Percentiles rank a stretch among this genome's conserved stretches.
Evolutionary conservation across 2,797 vertebrate genomes (phyloP).

Genomic region (Prunella strophiata): DNA sequence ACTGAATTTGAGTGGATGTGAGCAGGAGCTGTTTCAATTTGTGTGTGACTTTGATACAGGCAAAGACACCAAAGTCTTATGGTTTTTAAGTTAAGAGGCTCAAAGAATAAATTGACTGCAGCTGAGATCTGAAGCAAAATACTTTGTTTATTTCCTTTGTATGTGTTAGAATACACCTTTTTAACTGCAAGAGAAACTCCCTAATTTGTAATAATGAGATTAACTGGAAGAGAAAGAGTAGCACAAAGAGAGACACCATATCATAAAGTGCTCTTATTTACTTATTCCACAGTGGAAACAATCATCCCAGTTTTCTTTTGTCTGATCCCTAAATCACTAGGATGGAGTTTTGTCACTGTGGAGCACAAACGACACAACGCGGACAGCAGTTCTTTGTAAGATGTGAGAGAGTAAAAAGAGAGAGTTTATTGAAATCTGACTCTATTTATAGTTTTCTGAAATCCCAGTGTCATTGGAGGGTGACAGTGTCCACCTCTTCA

Average conservation of each 20-base stretch:
- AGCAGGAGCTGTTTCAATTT: slow-evolving; percentile 8
- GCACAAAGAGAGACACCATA: neutral
- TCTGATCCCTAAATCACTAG: neutral
- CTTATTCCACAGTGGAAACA: neutral
- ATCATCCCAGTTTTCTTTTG: neutral
- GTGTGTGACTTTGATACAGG: slow-evolving; percentile 21
- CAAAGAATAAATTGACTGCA: slow-evolving; percentile 42
- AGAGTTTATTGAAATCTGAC: no score
- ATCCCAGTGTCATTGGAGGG: no score
- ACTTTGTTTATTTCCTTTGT: slow-evolving; percentile 46
- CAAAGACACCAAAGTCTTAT: neutral
- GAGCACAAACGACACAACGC: no score
- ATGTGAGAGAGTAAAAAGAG: no score
- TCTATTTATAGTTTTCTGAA: no score
- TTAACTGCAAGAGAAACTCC: neutral
- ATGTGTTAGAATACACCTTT: neutral
- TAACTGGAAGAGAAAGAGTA: slow-evolving; percentile 9
- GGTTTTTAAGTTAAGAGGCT: slow-evolving; percentile 31
- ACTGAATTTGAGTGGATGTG: neutral
- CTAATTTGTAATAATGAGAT: slow-evolving; percentile 52
- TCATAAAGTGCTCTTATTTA: neutral
- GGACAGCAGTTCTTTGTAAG: no score
- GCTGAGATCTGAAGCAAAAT: slow-evolving; percentile 51
- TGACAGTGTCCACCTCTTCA: no score
- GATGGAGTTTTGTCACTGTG: neutral